These are phyloP conservation scores for Lamprologus tigripictilis DNA, from an alignment of 2,113 vertebrate species.

Conservation along the genomic window DNA sequence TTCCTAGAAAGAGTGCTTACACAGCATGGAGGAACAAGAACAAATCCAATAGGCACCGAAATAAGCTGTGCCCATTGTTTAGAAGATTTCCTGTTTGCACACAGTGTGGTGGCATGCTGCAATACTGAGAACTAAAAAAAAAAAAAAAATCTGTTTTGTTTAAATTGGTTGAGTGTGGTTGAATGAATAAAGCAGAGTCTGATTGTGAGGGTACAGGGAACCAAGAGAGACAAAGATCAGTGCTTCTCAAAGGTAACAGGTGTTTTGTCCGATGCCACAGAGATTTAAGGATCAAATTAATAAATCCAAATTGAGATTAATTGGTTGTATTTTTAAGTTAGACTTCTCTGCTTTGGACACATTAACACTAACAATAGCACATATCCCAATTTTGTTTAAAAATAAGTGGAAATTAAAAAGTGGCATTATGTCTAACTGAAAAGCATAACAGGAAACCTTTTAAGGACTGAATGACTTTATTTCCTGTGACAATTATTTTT, in stretches of 20 bases:
- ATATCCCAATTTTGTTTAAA: neutral
- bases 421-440: neutral
- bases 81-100: neutral
- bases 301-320: neutral
- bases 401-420: neutral
- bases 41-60: neutral
- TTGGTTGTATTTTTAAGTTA: neutral
- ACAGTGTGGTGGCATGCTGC: neutral
- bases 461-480: neutral
- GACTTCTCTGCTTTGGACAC: neutral
- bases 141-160: neutral
- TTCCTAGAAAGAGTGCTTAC: neutral
- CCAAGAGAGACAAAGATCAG: neutral
- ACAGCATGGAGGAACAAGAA: neutral
- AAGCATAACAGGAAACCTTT: neutral
- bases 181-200: accelerated
- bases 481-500: neutral
- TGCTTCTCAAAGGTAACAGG: accelerated
- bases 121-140: neutral
- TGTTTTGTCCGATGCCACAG: neutral
- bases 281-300: neutral
- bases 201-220: neutral
- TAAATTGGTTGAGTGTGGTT: neutral
- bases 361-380: neutral
- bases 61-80: neutral